These are phyloP conservation scores for Chloromyia formosa DNA, from an alignment of 2,888 invertebrate genomes.

Conservation along the genomic window DNA sequence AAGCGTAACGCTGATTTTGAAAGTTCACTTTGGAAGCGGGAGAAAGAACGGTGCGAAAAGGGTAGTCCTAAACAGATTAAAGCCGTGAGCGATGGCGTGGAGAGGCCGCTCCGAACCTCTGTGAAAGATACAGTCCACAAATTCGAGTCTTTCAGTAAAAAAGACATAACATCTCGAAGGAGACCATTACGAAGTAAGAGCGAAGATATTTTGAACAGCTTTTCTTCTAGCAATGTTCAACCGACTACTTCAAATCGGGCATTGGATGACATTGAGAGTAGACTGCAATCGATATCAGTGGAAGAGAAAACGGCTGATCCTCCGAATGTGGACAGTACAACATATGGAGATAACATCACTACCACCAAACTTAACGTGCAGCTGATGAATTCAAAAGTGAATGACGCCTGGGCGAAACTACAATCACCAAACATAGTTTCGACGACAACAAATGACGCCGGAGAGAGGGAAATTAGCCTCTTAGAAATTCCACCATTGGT, in stretches of 20 bases:
- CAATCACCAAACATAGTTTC: slow-evolving; percentile 24
- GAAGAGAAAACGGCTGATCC: neutral
- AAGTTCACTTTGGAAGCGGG: slow-evolving; percentile 46
- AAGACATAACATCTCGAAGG: neutral
- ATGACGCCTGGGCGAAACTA: neutral
- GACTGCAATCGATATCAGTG: neutral
- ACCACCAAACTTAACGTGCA: slow-evolving; percentile 18
- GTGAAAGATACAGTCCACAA: slow-evolving; percentile 49
- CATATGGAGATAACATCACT: slow-evolving; percentile 8
- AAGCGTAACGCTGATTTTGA: slow-evolving; percentile 43
- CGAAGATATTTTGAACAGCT: neutral
- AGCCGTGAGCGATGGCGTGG: slow-evolving; percentile 25
- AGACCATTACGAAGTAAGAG: slow-evolving; percentile 1
- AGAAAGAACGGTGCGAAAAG: slow-evolving; percentile 45
- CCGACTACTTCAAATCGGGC: neutral
- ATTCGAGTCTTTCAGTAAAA: slow-evolving; percentile 46
- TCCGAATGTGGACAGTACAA: slow-evolving; percentile 19
- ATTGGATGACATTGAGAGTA: neutral
- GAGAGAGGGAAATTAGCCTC: slow-evolving; percentile 4
- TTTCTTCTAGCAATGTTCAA: neutral
- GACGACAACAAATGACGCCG: slow-evolving; percentile 7
- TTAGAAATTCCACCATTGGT: neutral
- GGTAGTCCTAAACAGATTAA: neutral
- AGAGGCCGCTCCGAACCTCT: slow-evolving; percentile 44
- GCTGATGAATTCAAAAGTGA: neutral